phyloP scores from a whole-genome alignment of 2,797 vertebrate genomes.

The Sebastes aleutianus region DNA sequence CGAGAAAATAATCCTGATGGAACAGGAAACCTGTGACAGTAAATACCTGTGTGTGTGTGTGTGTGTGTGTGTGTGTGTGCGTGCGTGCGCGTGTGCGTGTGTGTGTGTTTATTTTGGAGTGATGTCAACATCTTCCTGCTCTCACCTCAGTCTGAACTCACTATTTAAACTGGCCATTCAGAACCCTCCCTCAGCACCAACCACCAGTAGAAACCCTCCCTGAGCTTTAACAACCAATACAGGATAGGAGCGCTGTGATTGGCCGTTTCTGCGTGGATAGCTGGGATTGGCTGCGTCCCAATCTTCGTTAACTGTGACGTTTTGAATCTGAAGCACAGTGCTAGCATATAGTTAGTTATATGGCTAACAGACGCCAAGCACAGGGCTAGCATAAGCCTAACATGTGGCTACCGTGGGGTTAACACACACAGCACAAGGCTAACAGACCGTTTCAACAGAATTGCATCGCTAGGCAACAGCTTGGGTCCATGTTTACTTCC shows the following conservation, averaged over 20 bases:
- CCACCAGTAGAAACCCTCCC: constrained; percentile 17
- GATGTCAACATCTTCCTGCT: constrained; percentile 72
- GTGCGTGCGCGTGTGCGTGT: constrained; percentile 15
- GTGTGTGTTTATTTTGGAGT: constrained; percentile 50
- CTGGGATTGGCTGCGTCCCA: constrained; percentile 2
- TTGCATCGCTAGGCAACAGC: no score
- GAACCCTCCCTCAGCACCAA: constrained; percentile 38
- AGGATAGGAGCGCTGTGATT: background rate
- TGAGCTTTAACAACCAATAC: background rate
- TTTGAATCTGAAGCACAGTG: constrained; percentile 38
- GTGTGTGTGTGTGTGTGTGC: constrained; percentile 41
- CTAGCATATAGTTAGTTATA: constrained; percentile 27
- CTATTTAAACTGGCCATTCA: constrained; percentile 77
- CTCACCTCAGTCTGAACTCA: constrained; percentile 72
- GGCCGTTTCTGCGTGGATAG: background rate
- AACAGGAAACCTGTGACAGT: constrained; percentile 66
- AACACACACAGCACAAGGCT: constrained; percentile 14
- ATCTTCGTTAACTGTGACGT: background rate
- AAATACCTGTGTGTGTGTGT: constrained; percentile 30
- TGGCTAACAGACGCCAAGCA: constrained; percentile 10
- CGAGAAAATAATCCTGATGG: constrained; percentile 60
- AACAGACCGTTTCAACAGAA: background rate
- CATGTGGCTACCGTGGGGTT: background rate
- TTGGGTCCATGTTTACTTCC: no score
- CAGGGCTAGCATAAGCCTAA: constrained; percentile 3